phyloP scores from a whole-genome alignment of 2,113 vertebrate species.

The Lycaon pictus region DNA sequence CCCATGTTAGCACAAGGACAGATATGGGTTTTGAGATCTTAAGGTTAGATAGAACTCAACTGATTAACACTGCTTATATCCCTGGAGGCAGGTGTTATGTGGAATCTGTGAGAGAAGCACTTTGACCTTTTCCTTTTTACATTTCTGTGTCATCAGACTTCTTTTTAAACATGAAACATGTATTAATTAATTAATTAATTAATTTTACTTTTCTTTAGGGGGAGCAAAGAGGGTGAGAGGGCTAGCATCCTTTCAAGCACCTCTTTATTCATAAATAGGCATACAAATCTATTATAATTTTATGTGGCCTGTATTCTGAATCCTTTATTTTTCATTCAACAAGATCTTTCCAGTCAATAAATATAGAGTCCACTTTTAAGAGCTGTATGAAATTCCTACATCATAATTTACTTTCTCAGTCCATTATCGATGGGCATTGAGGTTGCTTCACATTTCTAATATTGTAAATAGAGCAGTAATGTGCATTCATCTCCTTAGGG shows the following conservation, averaged over 20 bases:
- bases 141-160: not conserved
- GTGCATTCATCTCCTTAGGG: not conserved
- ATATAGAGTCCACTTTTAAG: constrained; percentile 2
- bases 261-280: not conserved
- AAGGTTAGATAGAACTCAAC: constrained; percentile 14
- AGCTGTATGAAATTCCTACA: constrained; percentile 16
- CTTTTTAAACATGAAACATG: not conserved
- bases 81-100: not conserved
- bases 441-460: constrained; percentile 47
- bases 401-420: constrained; percentile 55
- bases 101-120: not conserved
- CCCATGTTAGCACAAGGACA: not conserved
- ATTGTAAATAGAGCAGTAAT: constrained; percentile 6
- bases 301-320: not conserved
- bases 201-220: not conserved
- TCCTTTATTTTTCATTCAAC: constrained; percentile 34
- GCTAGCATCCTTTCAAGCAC: not conserved
- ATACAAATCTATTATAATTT: constrained; percentile 16
- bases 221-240: not conserved
- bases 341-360: constrained; percentile 28
- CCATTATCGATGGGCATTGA: constrained; percentile 1
- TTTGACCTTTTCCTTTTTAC: not conserved
- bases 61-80: constrained; percentile 5
- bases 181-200: not conserved
- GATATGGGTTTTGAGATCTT: not conserved